Evolutionary conservation across 2,113 vertebrate species (phyloP), one percentile per base, ranked within the genome.

Genomic region (Gymnocephalus cernua): DNA sequence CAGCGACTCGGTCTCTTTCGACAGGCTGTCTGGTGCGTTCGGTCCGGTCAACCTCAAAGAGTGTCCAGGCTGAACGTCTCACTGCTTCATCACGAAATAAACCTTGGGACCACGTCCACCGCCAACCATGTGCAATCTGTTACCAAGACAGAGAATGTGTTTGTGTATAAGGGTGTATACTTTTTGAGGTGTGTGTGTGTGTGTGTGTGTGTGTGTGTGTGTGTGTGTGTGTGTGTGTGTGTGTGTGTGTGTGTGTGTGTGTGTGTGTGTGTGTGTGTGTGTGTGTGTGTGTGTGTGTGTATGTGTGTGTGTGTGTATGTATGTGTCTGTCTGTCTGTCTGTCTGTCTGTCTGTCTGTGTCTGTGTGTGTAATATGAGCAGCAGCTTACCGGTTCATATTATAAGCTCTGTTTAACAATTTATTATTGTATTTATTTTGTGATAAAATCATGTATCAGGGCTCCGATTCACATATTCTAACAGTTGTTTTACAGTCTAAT

Each of bases 21-120:
- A 95, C 54, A 95, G 93, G 68, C 91, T 95, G 8, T 66, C 93
- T 3, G 88, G 91, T 13, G 94, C 95, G 45, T 95, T 94, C 0
- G 98, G 98, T 3, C 86, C 73, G 15, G 94, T 99, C 86, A 97
- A 95, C 85, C 91, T 97, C 86, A 95, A 92, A 0, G 96, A 97
- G 59, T 99, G 98, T 91, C 97, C 97, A 0, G 86, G 93, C 77
- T 97, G 92, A 95, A 51, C 11, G 3, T 18, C 63, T 79, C 65
- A 10, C 44, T 16, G 58, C 23, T 13, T 59, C 56, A 64, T 62
- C 79, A 63, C 5, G 14, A 12, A 70, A 67, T 65, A 74, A 83
- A 79, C 74, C 64, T n/a, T 69, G 91, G 93, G 91, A 93, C 91
- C 90, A 93, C 47, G 79, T 89, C 79, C 87, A 76, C 83, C 48